phyloP scores from a whole-genome alignment of 92 coral and sea anemone genomes.

The Bergia puertoricense region DNA sequence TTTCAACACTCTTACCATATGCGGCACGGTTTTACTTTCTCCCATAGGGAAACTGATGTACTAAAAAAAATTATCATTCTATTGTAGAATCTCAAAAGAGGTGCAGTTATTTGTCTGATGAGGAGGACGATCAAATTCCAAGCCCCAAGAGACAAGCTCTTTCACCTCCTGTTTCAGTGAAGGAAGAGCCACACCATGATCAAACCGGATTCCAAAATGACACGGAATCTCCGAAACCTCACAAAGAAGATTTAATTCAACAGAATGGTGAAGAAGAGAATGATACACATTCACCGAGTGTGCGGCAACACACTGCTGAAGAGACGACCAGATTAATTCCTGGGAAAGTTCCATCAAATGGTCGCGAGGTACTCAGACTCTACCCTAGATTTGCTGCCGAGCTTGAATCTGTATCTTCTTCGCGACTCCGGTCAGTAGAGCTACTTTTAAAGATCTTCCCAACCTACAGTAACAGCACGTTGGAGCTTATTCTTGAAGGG shows the following conservation, averaged over 20 bases:
- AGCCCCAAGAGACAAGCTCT: constrained; percentile 69
- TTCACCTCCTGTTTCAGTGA: constrained; percentile 72
- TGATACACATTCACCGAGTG: constrained; percentile 11
- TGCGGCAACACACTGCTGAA: constrained; percentile 21
- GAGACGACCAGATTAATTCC: constrained; percentile 43
- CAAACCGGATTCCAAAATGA: constrained; percentile 34
- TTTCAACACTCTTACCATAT: no score
- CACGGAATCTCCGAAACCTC: constrained; percentile 19
- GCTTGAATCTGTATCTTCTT: constrained; percentile 46
- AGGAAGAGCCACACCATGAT: constrained; percentile 43
- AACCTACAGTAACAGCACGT: constrained; percentile 69
- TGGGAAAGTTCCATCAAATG: constrained; percentile 44
- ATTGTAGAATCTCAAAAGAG: constrained; percentile 63
- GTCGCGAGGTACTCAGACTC: background rate
- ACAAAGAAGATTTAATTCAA: background rate
- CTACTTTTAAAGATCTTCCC: constrained; percentile 86
- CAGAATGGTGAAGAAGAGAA: background rate
- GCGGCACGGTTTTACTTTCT: no score
- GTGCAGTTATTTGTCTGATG: constrained; percentile 60
- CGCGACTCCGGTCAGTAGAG: constrained; percentile 73
- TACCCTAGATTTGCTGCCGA: constrained; percentile 56
- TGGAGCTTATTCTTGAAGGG: constrained; percentile 80
- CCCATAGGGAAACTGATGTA: no score
- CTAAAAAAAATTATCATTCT: background rate
- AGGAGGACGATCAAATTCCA: constrained; percentile 49